These are phyloP conservation scores for Mercenaria mercenaria DNA, from an alignment of 1,140 invertebrate species.

Conservation along the genomic window DNA sequence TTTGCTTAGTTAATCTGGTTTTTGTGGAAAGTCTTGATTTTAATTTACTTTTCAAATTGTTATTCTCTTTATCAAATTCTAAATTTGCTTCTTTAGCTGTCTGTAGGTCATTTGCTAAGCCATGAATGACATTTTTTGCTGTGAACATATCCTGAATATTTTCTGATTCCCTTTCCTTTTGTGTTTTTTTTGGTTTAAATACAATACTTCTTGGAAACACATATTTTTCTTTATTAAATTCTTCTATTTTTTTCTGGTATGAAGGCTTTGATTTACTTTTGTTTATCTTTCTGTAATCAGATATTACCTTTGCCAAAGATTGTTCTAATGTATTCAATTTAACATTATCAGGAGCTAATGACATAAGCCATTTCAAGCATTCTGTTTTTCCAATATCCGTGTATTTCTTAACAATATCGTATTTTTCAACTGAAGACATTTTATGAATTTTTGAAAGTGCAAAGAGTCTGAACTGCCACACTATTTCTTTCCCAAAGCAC, in stretches of 20 bases:
- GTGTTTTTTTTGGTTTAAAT: neutral
- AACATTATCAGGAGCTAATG: neutral
- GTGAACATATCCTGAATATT: neutral
- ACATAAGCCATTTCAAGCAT: neutral
- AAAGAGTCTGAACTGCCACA: neutral
- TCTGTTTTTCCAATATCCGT: neutral
- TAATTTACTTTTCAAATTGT: neutral
- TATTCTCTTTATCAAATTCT: neutral
- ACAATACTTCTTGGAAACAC: neutral
- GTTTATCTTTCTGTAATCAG: neutral
- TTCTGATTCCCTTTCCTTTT: neutral
- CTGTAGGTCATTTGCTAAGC: neutral
- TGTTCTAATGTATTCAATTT: neutral
- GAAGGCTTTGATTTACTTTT: neutral
- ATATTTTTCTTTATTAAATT: neutral
- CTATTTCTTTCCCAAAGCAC: neutral
- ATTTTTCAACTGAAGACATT: too few relatives aligned
- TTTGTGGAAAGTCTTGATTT: conserved; percentile 14
- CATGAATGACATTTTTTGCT: conserved; percentile 30
- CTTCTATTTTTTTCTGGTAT: neutral
- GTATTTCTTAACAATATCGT: neutral
- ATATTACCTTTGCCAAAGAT: neutral
- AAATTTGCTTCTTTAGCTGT: neutral
- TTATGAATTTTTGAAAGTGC: neutral
- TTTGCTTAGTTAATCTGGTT: neutral